phyloP scores from a whole-genome alignment of 2,113 vertebrate species.

The Dasyprocta punctata region DNA sequence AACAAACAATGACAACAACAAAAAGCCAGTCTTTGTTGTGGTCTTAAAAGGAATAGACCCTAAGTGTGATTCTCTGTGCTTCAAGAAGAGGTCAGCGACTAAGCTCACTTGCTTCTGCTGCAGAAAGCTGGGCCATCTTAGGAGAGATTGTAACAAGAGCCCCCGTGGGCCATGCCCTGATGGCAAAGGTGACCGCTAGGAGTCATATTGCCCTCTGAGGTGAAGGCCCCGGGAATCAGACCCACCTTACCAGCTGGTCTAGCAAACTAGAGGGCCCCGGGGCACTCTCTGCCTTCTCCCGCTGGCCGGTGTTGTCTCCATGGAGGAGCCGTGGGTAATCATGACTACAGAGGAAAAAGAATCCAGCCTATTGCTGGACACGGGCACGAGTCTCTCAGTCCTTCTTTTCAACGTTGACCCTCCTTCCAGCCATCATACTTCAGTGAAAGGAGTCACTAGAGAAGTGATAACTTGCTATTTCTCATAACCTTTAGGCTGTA shows the following conservation, averaged over 20 bases:
- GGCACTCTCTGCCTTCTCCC: neutral
- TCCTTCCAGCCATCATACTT: neutral
- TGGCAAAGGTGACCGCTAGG: no score
- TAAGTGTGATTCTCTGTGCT: neutral
- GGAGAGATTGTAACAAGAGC: neutral
- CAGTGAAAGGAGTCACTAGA: neutral
- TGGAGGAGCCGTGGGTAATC: no score
- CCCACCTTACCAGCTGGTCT: neutral
- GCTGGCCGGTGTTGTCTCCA: no score
- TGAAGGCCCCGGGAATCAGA: neutral
- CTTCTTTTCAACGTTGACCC: neutral
- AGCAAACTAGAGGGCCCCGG: neutral
- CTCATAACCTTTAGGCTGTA: neutral
- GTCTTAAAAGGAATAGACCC: neutral
- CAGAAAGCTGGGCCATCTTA: neutral
- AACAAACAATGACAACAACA: neutral
- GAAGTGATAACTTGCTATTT: neutral
- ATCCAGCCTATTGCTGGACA: no score
- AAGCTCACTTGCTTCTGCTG: neutral
- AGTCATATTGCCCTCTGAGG: neutral
- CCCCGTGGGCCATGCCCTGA: no score
- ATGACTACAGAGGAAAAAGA: no score
- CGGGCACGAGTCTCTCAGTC: no score
- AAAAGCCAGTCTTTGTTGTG: neutral
- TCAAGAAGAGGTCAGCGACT: neutral